phyloP scores from a whole-genome alignment of 2,888 invertebrate genomes.

The Eristalis tenax region DNA sequence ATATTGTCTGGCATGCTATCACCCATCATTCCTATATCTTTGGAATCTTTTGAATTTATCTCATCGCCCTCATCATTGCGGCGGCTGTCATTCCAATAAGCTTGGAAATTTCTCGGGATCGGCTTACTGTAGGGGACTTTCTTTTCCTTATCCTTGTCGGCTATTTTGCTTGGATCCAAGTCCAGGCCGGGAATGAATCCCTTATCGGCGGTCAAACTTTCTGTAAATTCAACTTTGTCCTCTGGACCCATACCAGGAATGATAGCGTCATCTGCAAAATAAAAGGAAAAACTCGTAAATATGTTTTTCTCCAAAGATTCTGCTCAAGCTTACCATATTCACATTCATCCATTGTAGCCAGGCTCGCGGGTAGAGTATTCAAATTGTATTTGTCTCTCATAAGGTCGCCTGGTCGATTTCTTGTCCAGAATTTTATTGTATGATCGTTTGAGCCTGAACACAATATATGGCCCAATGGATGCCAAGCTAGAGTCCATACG shows the following conservation, averaged over 20 bases:
- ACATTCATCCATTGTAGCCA: conserved; percentile 87
- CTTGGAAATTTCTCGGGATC: conserved; percentile 97
- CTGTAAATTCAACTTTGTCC: conserved; percentile 91
- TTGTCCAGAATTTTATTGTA: conserved; percentile 99
- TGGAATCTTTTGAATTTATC: conserved; percentile 82
- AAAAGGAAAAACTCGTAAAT: neutral
- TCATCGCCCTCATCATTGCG: conserved; percentile 83
- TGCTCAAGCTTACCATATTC: conserved; percentile 84
- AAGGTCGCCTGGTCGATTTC: conserved; percentile 98
- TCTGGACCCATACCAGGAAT: conserved; percentile 99
- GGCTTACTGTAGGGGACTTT: conserved; percentile 97
- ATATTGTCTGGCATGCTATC: conserved; percentile 89
- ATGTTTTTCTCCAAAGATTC: too few relatives aligned
- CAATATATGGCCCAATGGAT: conserved; percentile 98
- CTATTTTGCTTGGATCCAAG: conserved; percentile 86
- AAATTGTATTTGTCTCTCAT: conserved; percentile 99
- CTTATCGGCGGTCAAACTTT: conserved; percentile 84
- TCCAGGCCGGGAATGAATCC: conserved; percentile 92
- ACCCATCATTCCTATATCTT: conserved; percentile 82
- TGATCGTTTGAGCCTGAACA: conserved; percentile 99
- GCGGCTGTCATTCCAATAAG: conserved; percentile 95
- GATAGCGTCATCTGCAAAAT: conserved; percentile 85
- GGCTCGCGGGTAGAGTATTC: conserved; percentile 93
- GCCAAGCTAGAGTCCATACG: conserved; percentile 99
- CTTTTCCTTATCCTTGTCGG: conserved; percentile 88